A percentile compares a stretch with the other conserved stretches of the same genome.
These are phyloP conservation scores for Sphyrna mokarran DNA, from an alignment of 2,113 vertebrate species.

Conservation along the genomic window DNA sequence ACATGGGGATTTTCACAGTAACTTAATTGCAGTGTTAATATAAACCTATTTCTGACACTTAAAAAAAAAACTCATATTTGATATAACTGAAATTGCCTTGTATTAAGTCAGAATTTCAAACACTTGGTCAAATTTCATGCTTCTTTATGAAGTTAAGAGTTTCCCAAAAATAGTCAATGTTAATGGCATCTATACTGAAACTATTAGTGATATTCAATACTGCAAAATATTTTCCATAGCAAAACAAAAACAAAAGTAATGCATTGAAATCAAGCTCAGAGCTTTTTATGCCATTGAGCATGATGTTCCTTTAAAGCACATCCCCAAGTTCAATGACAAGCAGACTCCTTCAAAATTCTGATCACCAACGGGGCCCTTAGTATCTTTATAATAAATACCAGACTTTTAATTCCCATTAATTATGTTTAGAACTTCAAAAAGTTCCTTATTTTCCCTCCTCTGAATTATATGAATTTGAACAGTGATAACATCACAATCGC, in stretches of 20 bases:
- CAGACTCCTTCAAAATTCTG: conserved; percentile 14
- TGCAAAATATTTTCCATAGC: too few species aligned
- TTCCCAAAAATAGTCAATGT: neutral
- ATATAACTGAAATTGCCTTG: neutral
- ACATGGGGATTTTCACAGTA: too few species aligned
- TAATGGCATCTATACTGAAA: neutral
- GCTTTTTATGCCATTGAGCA: too few species aligned
- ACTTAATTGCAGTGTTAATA: too few species aligned
- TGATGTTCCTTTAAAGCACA: neutral
- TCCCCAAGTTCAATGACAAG: neutral
- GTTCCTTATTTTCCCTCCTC: neutral
- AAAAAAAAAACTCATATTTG: neutral
- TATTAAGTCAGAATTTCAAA: neutral
- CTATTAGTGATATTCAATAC: neutral
- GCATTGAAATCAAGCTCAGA: neutral
- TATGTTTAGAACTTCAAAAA: conserved; percentile 16
- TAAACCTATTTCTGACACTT: too few species aligned
- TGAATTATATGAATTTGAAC: neutral
- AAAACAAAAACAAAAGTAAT: neutral
- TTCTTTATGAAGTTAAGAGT: neutral
- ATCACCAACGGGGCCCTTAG: neutral
- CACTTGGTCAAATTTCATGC: neutral
- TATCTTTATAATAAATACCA: neutral
- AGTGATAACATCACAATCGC: conserved; percentile 11
- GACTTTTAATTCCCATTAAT: conserved; percentile 24